Base-by-base conservation (phyloP, 2,888 invertebrate species). In the Halictus ligatus region DNA sequence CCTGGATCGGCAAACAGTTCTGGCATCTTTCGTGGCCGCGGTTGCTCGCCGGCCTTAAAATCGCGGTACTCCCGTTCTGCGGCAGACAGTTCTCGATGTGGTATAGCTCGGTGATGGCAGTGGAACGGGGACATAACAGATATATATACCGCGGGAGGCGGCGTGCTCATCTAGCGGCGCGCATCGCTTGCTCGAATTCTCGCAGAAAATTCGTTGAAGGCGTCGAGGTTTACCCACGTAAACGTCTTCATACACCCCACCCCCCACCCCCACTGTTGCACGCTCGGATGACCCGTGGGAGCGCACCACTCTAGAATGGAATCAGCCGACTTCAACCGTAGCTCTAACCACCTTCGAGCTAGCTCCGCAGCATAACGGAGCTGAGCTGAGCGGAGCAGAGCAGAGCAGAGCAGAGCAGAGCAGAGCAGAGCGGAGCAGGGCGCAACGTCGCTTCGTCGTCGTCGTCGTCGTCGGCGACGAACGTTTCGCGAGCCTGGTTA, bases 201-300 rank as follows among this genome's bases (percentile, higher is more conserved):
- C 73, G 67, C 54, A 40, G 86, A 90, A 89, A 89, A 88, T 89
- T 89, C 89, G 87, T 85, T 81, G 88, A 85, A 91, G 88, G 89
- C 88, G 91, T 90, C 88, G 89, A 86, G 88, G 83, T 88, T 90
- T 89, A 83, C 76, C 88, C 88, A 87, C 86, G 86, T 89, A 89
- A 92, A 91, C 91, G 91, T 94, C 93, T 92, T 93, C 92, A 91
- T 91, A 35, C 35, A 35, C 35, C 91, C 92, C 35, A 35, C 35
- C 91, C 92, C 89, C 29, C 46, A 35, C 35, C 35, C 35, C 35
- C 35, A 4, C 64, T 21, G 15, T 67, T 89, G 87, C 88, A 92
- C 89, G 93, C 89, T 89, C 85, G 89, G 92, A 87, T 91, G 92
- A 92, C 89, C 90, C 85, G 78, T 75, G 78, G 71, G 58, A 81